Evolutionary conservation across 2,113 vertebrate species (phyloP).

Genomic region (Seriola aureovittata): DNA sequence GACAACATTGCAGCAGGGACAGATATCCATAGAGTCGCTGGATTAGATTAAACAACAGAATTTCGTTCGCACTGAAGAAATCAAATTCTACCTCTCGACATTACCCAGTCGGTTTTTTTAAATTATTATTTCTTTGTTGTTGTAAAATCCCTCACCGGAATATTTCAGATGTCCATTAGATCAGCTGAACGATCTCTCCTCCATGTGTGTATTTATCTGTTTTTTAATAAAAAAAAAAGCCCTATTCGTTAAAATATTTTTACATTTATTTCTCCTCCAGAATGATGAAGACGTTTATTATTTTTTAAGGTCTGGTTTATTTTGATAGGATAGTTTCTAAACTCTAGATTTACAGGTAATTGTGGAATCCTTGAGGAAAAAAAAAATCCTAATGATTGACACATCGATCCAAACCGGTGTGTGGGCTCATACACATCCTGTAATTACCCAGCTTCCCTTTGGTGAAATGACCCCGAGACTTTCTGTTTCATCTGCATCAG

Average conservation of each 20-base stretch:
- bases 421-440: slow-evolving; percentile 33
- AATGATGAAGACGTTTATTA: not conserved
- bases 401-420: slow-evolving; percentile 29
- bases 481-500: not conserved
- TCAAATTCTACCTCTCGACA: slow-evolving; percentile 55
- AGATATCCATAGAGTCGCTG: not conserved
- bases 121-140: not conserved
- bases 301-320: not conserved
- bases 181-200: not conserved
- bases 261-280: not conserved
- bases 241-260: slow-evolving; percentile 20
- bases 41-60: not conserved
- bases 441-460: slow-evolving; percentile 41
- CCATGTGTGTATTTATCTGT: slow-evolving; percentile 42
- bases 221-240: slow-evolving; percentile 50
- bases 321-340: slow-evolving; percentile 24
- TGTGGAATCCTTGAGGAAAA: slow-evolving; percentile 1
- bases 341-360: slow-evolving; percentile 29
- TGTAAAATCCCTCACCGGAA: slow-evolving; percentile 15
- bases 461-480: slow-evolving; percentile 9
- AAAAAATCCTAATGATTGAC: slow-evolving; percentile 23
- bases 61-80: slow-evolving; percentile 21
- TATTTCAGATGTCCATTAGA: slow-evolving; percentile 1
- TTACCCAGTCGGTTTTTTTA: slow-evolving; percentile 1
- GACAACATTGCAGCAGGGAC: slow-evolving; percentile 1